phyloP scores from a whole-genome alignment of 64 coral and sea anemone species.

The Dendronephthya gigantea region DNA sequence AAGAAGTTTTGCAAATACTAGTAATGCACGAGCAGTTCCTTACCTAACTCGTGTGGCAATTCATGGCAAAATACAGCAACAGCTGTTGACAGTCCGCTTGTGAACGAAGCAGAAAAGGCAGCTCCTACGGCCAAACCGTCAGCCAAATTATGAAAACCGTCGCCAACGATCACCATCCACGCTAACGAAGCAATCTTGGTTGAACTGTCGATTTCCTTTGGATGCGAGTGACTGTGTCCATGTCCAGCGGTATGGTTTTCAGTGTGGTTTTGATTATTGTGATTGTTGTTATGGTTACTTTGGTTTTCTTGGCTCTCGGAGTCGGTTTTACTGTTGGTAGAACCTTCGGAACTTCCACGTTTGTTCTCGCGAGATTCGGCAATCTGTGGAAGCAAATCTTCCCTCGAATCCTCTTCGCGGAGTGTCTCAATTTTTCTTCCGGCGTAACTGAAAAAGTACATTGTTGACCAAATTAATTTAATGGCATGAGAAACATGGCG shows the following conservation, averaged over 20 bases:
- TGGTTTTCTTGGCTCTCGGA: not conserved
- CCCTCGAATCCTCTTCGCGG: slow-evolving; percentile 9
- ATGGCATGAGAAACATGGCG: not conserved
- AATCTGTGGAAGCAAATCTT: not conserved
- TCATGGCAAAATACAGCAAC: slow-evolving; percentile 94
- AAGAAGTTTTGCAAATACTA: no score
- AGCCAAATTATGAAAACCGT: slow-evolving; percentile 97
- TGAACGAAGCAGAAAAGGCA: slow-evolving; percentile 69
- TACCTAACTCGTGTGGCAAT: slow-evolving; percentile 40
- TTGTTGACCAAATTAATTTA: not conserved
- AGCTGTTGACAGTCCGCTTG: slow-evolving; percentile 80
- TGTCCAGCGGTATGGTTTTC: not conserved
- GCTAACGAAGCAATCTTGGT: slow-evolving; percentile 73
- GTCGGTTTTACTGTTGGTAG: slow-evolving; percentile 10
- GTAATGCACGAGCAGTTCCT: no score
- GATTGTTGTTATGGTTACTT: slow-evolving; percentile 20
- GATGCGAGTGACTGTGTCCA: slow-evolving; percentile 36
- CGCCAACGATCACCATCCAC: slow-evolving; percentile 98
- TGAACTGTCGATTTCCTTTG: slow-evolving; percentile 42
- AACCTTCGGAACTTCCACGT: not conserved
- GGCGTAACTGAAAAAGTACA: not conserved
- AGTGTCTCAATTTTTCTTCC: not conserved
- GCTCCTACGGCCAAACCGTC: slow-evolving; percentile 83
- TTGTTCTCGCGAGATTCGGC: slow-evolving; percentile 16
- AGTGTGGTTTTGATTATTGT: no score